Conservation (phyloP, 2,888 invertebrate genomes). For the Aphidius colemani region DNA sequence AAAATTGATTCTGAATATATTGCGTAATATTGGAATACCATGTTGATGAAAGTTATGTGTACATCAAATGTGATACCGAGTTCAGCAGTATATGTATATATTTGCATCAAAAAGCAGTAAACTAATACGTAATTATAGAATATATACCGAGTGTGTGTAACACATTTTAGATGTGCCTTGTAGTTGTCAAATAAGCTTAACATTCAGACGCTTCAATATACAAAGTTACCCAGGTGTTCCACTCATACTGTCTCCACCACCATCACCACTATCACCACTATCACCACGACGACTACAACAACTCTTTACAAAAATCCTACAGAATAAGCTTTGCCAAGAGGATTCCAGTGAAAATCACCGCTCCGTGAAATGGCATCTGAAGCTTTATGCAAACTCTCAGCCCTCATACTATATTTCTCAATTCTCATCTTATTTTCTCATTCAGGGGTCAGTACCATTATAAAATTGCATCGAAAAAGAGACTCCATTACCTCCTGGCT, state of each 20-base stretch:
- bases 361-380: conserved; percentile 38
- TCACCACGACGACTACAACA: too few species aligned
- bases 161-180: neutral
- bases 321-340: conserved; percentile 14
- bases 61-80: neutral
- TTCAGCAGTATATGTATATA: too few species aligned
- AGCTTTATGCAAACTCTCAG: conserved; percentile 33
- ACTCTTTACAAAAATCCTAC: conserved; percentile 11
- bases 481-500: conserved; percentile 3
- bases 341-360: conserved; percentile 27
- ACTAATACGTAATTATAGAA: conserved; percentile 7
- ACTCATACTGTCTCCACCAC: neutral
- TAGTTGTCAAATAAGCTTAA: conserved; percentile 6
- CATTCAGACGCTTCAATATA: neutral
- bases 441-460: neutral
- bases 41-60: neutral
- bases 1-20: too few species aligned
- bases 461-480: neutral
- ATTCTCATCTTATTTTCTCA: conserved; percentile 8
- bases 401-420: conserved; percentile 25
- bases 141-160: neutral
- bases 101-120: neutral
- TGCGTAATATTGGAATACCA: too few species aligned
- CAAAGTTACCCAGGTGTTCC: conserved; percentile 26
- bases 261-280: too few species aligned